A percentile compares a stretch with the other conserved stretches of the same genome.
phyloP scores from a whole-genome alignment of 2,113 vertebrate genomes.

The Melanotaenia duboulayi region DNA sequence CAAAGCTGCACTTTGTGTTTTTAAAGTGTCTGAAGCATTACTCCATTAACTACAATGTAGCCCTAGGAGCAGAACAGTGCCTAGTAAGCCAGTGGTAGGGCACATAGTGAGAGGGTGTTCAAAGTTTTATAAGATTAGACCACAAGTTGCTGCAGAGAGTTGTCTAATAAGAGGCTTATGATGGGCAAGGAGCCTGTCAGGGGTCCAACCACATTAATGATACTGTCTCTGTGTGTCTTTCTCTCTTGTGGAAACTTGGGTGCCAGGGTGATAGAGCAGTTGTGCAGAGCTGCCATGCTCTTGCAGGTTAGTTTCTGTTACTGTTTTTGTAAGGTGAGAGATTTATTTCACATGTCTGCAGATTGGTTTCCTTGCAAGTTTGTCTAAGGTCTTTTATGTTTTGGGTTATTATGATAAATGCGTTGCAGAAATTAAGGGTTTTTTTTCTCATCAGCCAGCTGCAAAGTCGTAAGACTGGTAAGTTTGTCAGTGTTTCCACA shows the following conservation, averaged over 20 bases:
- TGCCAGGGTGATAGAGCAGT: slow-evolving; percentile 17
- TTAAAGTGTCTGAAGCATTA: slow-evolving; percentile 33
- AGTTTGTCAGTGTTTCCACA: slow-evolving; percentile 79
- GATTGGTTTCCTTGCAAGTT: slow-evolving; percentile 9
- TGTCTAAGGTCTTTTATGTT: slow-evolving; percentile 50
- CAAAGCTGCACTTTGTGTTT: slow-evolving; percentile 2
- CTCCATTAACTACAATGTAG: slow-evolving; percentile 40
- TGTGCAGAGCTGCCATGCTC: slow-evolving; percentile 27
- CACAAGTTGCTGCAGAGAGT: slow-evolving; percentile 64
- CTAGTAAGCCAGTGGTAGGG: slow-evolving; percentile 61
- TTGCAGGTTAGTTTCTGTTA: slow-evolving; percentile 18
- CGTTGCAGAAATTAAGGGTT: slow-evolving; percentile 54
- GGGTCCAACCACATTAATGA: slow-evolving; percentile 60
- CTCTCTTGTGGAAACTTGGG: slow-evolving; percentile 39
- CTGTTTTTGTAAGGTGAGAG: slow-evolving; percentile 51
- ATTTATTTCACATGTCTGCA: slow-evolving; percentile 44
- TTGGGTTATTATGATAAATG: slow-evolving; percentile 55
- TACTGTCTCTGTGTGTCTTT: slow-evolving; percentile 41
- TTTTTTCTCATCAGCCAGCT: slow-evolving; percentile 46
- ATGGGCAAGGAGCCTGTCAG: slow-evolving; percentile 51
- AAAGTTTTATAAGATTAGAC: slow-evolving; percentile 72
- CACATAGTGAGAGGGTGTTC: slow-evolving; percentile 51
- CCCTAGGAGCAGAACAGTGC: slow-evolving; percentile 37
- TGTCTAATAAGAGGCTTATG: slow-evolving; percentile 72
- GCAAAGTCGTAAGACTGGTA: slow-evolving; percentile 40